Percentiles rank a stretch among this genome's conserved stretches.
Conservation (phyloP, 2,797 vertebrate genomes). For the Petrocephalus schoutedeni region DNA sequence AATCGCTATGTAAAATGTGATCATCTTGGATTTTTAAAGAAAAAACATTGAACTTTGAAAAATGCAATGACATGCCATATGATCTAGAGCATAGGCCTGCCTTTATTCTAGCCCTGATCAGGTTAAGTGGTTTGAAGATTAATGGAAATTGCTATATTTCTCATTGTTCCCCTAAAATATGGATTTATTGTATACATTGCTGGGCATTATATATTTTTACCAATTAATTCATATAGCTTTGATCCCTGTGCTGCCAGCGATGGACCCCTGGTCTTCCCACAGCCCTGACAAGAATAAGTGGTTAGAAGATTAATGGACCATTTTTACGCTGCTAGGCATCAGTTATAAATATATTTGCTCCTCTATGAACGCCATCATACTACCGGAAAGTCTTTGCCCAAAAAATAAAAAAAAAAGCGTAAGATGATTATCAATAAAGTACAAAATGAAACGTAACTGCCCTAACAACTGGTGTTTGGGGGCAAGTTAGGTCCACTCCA, state of each 20-base stretch:
- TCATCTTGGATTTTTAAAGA: neutral
- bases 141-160: neutral
- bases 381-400: neutral
- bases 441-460: neutral
- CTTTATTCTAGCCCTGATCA: neutral
- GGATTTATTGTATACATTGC: neutral
- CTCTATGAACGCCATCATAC: neutral
- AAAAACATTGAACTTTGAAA: neutral
- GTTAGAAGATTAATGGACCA: neutral
- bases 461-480: neutral
- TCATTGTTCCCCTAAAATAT: neutral
- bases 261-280: neutral
- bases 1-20: neutral
- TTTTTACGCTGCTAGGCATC: neutral
- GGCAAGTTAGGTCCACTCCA: neutral
- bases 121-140: neutral
- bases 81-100: neutral
- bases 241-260: neutral
- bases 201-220: neutral
- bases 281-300: neutral
- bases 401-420: neutral
- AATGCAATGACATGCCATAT: neutral
- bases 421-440: neutral
- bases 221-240: neutral
- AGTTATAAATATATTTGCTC: neutral